A percentile compares a stretch with the other conserved stretches of the same genome.
Evolutionary conservation across 2,113 vertebrate genomes (phyloP).

Genomic region (Otis tarda): DNA sequence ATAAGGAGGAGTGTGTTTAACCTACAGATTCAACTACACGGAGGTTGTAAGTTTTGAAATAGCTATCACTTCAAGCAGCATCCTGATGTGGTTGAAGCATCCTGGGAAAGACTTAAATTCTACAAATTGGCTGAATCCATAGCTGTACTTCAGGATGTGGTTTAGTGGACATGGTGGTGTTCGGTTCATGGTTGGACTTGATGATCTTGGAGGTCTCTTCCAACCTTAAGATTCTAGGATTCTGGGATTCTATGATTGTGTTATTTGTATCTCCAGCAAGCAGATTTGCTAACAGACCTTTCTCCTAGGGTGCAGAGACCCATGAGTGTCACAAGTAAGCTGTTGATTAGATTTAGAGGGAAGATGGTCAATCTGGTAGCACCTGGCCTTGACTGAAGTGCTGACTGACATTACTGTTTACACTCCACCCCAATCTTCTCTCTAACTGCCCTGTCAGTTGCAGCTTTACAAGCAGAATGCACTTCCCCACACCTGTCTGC

Average conservation of each 20-base stretch:
- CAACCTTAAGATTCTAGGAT: too few species aligned
- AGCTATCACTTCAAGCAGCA: background rate
- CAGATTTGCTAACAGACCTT: background rate
- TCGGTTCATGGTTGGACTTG: too few species aligned
- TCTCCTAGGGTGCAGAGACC: background rate
- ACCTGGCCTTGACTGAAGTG: background rate
- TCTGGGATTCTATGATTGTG: too few species aligned
- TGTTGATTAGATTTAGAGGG: background rate
- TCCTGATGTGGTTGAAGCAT: background rate
- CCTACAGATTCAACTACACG: background rate
- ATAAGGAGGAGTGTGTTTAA: background rate
- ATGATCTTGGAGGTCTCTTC: too few species aligned
- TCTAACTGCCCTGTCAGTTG: background rate
- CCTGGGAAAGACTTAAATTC: background rate
- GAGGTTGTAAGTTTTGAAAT: background rate
- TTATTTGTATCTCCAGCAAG: background rate
- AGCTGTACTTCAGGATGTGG: background rate
- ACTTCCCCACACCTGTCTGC: background rate
- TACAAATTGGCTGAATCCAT: background rate
- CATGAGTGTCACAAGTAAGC: background rate
- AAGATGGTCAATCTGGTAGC: background rate
- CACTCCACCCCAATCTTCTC: background rate
- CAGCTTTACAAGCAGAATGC: background rate
- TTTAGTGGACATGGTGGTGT: too few species aligned
- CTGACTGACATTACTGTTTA: background rate